phyloP scores from a whole-genome alignment of 2,888 invertebrate genomes.

The Polydrusus pterygomalis region DNA sequence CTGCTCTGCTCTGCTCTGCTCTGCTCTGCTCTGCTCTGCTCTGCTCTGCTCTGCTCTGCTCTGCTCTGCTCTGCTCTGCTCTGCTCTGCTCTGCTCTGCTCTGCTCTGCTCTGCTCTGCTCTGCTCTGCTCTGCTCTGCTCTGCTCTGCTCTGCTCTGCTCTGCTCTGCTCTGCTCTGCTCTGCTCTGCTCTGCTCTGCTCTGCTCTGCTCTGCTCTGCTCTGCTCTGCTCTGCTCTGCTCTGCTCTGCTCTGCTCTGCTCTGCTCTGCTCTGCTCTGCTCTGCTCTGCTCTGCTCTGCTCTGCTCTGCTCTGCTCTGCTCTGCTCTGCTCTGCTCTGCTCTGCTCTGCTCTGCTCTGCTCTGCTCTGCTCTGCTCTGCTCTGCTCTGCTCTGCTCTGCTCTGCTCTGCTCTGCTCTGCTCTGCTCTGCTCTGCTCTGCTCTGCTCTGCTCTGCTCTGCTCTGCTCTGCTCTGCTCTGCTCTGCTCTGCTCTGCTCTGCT shows the following conservation, averaged over 20 bases:
- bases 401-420: constrained; percentile 21
- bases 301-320: constrained; percentile 21
- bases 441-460: constrained; percentile 21
- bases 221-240: constrained; percentile 21
- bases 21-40: too few species aligned
- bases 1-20: too few species aligned
- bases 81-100: too few species aligned
- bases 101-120: too few species aligned
- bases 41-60: too few species aligned
- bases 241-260: constrained; percentile 21
- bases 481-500: constrained; percentile 21
- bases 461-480: constrained; percentile 21
- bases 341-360: constrained; percentile 21
- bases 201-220: constrained; percentile 21
- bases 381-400: constrained; percentile 21
- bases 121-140: constrained; percentile 1
- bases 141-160: constrained; percentile 12
- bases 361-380: constrained; percentile 21
- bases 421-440: constrained; percentile 21
- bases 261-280: constrained; percentile 21
- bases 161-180: constrained; percentile 18
- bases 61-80: too few species aligned
- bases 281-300: constrained; percentile 21
- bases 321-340: constrained; percentile 21
- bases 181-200: constrained; percentile 21